phyloP scores from a whole-genome alignment of 2,888 invertebrate genomes.

The Trichogramma evanescens region DNA sequence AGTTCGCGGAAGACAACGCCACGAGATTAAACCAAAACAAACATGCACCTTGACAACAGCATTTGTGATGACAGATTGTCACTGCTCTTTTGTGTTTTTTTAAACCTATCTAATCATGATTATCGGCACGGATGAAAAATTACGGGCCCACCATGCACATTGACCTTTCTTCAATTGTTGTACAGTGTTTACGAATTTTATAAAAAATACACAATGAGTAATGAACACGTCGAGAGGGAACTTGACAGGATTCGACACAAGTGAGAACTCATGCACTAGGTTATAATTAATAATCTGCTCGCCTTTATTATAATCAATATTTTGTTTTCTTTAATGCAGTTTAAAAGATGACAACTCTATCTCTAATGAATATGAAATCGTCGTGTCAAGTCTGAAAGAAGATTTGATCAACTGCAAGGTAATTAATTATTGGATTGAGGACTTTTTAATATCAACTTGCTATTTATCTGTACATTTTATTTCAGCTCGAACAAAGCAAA shows the following conservation, averaged over 20 bases:
- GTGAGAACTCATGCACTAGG: too few relatives aligned
- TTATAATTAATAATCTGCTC: neutral
- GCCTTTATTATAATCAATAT: neutral
- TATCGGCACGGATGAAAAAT: too few relatives aligned
- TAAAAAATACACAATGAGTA: neutral
- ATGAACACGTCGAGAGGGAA: neutral
- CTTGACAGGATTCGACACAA: too few relatives aligned
- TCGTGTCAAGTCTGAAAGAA: constrained; percentile 30
- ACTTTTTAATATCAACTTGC: neutral
- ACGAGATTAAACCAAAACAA: too few relatives aligned
- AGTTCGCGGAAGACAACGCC: too few relatives aligned
- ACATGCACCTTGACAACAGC: too few relatives aligned
- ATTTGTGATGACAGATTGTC: too few relatives aligned
- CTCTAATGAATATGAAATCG: constrained; percentile 31
- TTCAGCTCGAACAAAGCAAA: constrained; percentile 36
- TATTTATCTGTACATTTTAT: constrained; percentile 3
- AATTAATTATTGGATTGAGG: neutral
- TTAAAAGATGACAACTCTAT: constrained; percentile 24
- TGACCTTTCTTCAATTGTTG: too few relatives aligned
- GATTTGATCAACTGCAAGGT: constrained; percentile 37
- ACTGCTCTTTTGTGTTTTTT: too few relatives aligned
- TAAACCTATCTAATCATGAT: too few relatives aligned
- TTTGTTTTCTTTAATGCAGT: constrained; percentile 20
- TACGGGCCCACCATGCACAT: too few relatives aligned
- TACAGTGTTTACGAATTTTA: neutral